A percentile compares a stretch with the other conserved stretches of the same genome.
Evolutionary conservation across 2,888 invertebrate species (phyloP).

Genomic region (Peribatodes rhomboidaria): DNA sequence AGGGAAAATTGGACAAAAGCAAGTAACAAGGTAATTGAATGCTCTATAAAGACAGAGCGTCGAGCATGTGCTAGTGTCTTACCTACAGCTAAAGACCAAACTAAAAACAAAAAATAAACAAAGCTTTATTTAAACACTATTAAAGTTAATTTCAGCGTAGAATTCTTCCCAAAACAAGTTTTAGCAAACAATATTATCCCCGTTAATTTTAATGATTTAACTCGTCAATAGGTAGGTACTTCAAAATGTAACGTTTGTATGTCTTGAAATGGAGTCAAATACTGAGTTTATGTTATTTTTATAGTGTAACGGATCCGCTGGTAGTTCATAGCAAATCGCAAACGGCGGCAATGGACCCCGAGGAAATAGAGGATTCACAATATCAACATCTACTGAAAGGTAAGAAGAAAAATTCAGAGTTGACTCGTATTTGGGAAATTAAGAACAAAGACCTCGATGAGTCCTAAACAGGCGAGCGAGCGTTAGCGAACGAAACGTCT

Average conservation of each 20-base stretch:
- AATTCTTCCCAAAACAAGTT: not conserved
- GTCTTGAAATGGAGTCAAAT: not conserved
- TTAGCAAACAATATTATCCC: not conserved
- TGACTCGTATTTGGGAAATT: not conserved
- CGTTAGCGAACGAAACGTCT: too few relatives aligned
- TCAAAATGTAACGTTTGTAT: too few relatives aligned
- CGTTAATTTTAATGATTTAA: too few relatives aligned
- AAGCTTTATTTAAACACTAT: not conserved
- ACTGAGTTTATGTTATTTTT: conserved; percentile 50
- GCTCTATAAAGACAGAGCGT: conserved; percentile 40
- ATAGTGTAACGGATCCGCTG: conserved; percentile 79
- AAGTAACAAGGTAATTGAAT: conserved; percentile 32
- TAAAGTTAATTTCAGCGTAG: not conserved
- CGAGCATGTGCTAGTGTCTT: conserved; percentile 41
- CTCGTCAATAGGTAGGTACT: not conserved
- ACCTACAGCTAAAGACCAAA: conserved; percentile 23
- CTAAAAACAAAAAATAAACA: conserved; percentile 29
- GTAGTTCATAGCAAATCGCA: conserved; percentile 82
- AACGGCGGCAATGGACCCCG: conserved; percentile 73
- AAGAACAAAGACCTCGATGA: not conserved
- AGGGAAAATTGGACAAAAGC: conserved; percentile 34
- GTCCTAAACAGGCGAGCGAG: too few relatives aligned
- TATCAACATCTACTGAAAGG: conserved; percentile 85
- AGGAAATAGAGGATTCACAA: conserved; percentile 80
- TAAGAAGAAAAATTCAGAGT: conserved; percentile 43